Percentiles rank a stretch among this genome's conserved stretches.
Evolutionary conservation across 2,888 invertebrate species (phyloP).

Genomic region (Syrphus vitripennis): DNA sequence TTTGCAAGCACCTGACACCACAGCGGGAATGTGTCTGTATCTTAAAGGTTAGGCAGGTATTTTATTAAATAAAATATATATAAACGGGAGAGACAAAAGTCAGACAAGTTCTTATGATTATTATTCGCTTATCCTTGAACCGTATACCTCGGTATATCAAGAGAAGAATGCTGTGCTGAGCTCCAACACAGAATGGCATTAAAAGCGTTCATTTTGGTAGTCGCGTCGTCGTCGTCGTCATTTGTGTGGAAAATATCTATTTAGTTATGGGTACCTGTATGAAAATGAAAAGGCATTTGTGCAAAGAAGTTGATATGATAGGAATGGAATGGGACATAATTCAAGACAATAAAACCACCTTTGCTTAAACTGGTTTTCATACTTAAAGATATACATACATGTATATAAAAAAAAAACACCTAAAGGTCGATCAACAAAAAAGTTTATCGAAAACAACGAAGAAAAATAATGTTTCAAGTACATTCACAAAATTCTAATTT

Average conservation of each 20-base stretch:
- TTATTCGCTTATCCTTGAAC: constrained; percentile 66
- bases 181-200: constrained; percentile 22
- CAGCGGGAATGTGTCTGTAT: neutral
- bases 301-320: neutral
- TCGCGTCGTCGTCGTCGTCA: neutral
- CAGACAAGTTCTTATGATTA: constrained; percentile 39
- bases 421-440: no score
- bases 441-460: no score
- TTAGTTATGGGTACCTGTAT: neutral
- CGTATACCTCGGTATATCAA: neutral
- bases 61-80: neutral
- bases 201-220: constrained; percentile 6
- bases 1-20: neutral
- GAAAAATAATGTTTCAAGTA: no score
- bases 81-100: constrained; percentile 8
- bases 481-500: no score
- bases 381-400: neutral
- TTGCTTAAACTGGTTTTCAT: constrained; percentile 46
- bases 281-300: constrained; percentile 19
- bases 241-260: no score
- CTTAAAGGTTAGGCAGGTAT: constrained; percentile 8
- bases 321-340: constrained; percentile 33
- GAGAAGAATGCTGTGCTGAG: constrained; percentile 27
- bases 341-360: constrained; percentile 46
- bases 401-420: neutral